Evolutionary conservation across 2,113 vertebrate species (phyloP), one percentile per base, ranked within the genome.

Genomic region (Asarcornis scutulata): DNA sequence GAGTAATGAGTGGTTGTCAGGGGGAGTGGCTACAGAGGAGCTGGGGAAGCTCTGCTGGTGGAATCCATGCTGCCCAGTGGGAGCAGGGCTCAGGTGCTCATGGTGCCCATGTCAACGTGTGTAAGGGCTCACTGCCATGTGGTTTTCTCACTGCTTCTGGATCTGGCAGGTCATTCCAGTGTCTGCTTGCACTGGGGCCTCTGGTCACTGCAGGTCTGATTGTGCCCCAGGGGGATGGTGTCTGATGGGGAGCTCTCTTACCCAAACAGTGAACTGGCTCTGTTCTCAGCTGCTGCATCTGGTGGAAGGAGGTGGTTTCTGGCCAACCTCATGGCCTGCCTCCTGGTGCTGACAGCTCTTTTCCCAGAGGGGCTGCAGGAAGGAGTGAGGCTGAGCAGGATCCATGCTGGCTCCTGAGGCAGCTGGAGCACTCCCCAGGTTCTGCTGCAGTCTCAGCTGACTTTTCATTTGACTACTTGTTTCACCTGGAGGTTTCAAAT

Each of bases 121-220:
- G 14, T 32, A 32, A 32, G 31, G 56, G 56, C 18, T 58, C 15
- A 18, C 59, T 62, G 5, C 53, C 34, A 11, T 27, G 38, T 48
- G 53, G 11, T 20, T 80, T 66, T 86, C 36, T 50, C 15, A 11
- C 9, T 23, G 25, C 42, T 14, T 55, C 38, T 0, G 0, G 13
- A 62, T 66, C 13, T 29, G 50, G 34, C 53, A 11, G 38, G 38
- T 12, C 1, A 0, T 11, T 21, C 4, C 38, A 46, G 77, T n/a
- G 16, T 73, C 53, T 38, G 71, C 34, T 46, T 52, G 50, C 17
- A 15, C 46, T 2, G 62, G 69, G 56, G 14, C 58, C 31, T 72
- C 42, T 2, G 3, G 12, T 16, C 76, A 48, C 14, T 2, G 34
- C 5, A 3, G 10, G 21, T 56, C 0, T 0, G 60, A 71, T 71